A percentile compares a stretch with the other conserved stretches of the same genome.
Evolutionary conservation across 2,888 invertebrate species (phyloP).

Genomic region (Parnassius apollo): DNA sequence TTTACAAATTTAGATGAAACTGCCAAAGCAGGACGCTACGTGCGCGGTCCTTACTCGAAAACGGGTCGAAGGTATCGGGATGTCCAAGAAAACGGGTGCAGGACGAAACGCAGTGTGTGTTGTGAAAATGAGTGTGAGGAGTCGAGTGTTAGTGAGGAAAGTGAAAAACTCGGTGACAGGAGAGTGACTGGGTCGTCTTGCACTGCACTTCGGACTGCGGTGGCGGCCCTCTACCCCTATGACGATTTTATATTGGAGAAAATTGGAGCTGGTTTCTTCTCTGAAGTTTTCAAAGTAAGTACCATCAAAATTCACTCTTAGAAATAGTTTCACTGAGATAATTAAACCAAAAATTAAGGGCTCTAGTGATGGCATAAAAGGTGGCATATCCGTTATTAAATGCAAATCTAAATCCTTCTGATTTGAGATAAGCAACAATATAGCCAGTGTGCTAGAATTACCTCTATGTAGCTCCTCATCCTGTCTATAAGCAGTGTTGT

Average conservation of each 20-base stretch:
- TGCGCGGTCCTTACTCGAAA: slow-evolving; percentile 71
- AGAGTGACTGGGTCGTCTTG: slow-evolving; percentile 85
- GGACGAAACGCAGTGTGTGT: slow-evolving; percentile 66
- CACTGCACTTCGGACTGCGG: slow-evolving; percentile 94
- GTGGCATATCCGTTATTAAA: too few relatives aligned
- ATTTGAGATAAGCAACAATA: too few relatives aligned
- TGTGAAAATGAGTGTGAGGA: slow-evolving; percentile 73
- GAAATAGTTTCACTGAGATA: neutral
- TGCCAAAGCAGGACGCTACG: slow-evolving; percentile 70
- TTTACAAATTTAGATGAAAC: slow-evolving; percentile 77
- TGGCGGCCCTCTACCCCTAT: slow-evolving; percentile 93
- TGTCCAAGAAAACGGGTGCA: slow-evolving; percentile 50
- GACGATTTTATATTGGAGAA: slow-evolving; percentile 97
- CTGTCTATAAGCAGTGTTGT: too few relatives aligned
- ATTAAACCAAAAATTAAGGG: neutral
- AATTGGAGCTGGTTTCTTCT: slow-evolving; percentile 97
- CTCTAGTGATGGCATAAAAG: too few relatives aligned
- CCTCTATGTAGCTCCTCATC: too few relatives aligned
- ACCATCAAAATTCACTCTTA: neutral
- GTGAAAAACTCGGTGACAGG: slow-evolving; percentile 70
- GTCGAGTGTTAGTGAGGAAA: slow-evolving; percentile 75
- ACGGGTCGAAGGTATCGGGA: slow-evolving; percentile 60
- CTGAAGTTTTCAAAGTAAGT: slow-evolving; percentile 98
- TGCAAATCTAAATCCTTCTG: too few relatives aligned
- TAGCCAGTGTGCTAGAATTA: too few relatives aligned